Base-by-base conservation (phyloP, 2,797 vertebrate species). In the Pteropus rufus region DNA sequence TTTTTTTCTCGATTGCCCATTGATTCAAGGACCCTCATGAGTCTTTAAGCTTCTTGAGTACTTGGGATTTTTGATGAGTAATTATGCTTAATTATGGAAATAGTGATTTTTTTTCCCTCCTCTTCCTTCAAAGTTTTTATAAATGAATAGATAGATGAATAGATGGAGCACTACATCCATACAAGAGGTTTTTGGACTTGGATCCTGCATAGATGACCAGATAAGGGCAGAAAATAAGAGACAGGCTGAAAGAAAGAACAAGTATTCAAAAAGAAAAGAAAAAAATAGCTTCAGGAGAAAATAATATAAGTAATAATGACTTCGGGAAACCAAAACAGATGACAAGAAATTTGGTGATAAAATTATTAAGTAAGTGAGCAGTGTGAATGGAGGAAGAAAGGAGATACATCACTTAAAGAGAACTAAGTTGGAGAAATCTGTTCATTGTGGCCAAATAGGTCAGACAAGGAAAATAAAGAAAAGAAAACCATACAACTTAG, bases 51-150 rank as follows among this genome's bases (percentile, higher is more conserved):
- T 91, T 26, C 60, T 80, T 80, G 31, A 91, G 34, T 18, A 70
- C 29, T 60, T 69, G 14, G 85, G 21, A 29, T 39, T 76, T 60
- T 89, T 96, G 60, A 70, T 79, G 75, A 64, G 60, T 44, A 86
- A 83, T 44, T 79, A n/a, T 82, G 69, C 36, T 82, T 92, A 95
- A 91, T 96, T 29, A 65, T 62, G 60, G 31, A 76, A 93, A 73
- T 2, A 44, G 18, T 60, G 3, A 44, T 56, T 93, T 94, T 89
- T 89, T 90, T 29, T 18, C 54, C 36, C 69, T 89, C 18, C 10
- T 80, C 44, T 62, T 77, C 9, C 16, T 44, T 79, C 24, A 73
- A 44, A 81, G 19, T 19, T 49, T 87, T 89, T 70, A 70, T 19
- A 84, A 24, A 82, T 29, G 24, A 80, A 36, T 34, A 24, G 24